These are phyloP conservation scores for Apamea crenata DNA, from an alignment of 2,888 invertebrate genomes.

Conservation along the genomic window DNA sequence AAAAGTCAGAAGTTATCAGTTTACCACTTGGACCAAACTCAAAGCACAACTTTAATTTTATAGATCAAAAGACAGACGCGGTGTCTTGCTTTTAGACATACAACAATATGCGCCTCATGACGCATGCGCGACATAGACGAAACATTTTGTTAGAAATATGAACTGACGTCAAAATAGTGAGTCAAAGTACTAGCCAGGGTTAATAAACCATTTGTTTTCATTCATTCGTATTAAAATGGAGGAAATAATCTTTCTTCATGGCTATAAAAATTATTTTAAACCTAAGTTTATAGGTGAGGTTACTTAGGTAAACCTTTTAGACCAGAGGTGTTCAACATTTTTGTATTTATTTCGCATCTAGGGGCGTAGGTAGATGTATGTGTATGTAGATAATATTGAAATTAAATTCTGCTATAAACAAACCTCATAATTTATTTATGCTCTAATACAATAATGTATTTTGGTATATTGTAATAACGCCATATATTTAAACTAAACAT, in stretches of 20 bases:
- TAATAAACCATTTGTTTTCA: conserved; percentile 19
- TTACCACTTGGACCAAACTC: conserved; percentile 55
- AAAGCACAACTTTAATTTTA: conserved; percentile 75
- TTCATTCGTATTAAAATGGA: background rate
- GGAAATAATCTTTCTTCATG: conserved; percentile 1
- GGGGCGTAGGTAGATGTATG: too few species aligned
- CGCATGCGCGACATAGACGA: conserved; percentile 42
- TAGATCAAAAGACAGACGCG: conserved; percentile 75
- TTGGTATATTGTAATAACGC: too few species aligned
- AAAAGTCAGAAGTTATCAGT: background rate
- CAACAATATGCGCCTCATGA: conserved; percentile 55
- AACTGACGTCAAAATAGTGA: conserved; percentile 26
- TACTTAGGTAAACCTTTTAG: background rate
- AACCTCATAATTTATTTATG: too few species aligned
- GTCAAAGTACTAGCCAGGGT: background rate
- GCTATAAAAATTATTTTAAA: background rate
- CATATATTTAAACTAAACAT: too few species aligned
- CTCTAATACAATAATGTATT: too few species aligned
- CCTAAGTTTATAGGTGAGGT: background rate
- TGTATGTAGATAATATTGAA: too few species aligned
- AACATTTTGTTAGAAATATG: conserved; percentile 34
- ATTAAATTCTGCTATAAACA: too few species aligned
- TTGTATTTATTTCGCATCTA: too few species aligned
- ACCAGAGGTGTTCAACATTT: too few species aligned
- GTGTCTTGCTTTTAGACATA: conserved; percentile 63